phyloP scores from a whole-genome alignment of 2,888 invertebrate genomes.

The Mallateleia sp. region DNA sequence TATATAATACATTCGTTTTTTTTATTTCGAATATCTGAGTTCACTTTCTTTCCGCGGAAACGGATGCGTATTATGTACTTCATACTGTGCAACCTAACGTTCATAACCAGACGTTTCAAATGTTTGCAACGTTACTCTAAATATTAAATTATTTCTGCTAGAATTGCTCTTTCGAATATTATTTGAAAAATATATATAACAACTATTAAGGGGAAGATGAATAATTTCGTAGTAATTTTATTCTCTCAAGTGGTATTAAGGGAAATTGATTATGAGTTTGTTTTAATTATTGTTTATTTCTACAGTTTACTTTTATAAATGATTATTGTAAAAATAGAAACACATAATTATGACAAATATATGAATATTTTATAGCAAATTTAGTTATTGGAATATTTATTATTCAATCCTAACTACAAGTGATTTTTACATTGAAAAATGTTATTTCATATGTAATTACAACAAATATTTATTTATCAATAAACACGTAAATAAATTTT shows the following conservation, averaged over 20 bases:
- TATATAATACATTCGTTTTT: conserved; percentile 53
- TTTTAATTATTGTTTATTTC: neutral
- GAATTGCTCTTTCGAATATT: conserved; percentile 30
- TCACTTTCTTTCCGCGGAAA: conserved; percentile 39
- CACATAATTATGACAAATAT: too few relatives aligned
- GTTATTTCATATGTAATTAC: too few relatives aligned
- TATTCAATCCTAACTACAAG: too few relatives aligned
- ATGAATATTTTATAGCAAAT: too few relatives aligned
- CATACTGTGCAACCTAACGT: conserved; percentile 30
- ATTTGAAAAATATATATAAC: neutral
- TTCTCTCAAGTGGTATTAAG: neutral
- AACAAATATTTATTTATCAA: too few relatives aligned
- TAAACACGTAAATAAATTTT: too few relatives aligned
- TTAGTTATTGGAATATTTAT: too few relatives aligned
- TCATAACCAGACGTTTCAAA: conserved; percentile 32
- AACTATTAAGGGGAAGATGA: neutral
- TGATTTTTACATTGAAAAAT: too few relatives aligned
- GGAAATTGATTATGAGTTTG: neutral
- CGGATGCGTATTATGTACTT: conserved; percentile 47
- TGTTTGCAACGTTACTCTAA: conserved; percentile 32
- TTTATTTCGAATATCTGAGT: conserved; percentile 49
- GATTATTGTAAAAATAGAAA: too few relatives aligned
- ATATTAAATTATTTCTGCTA: conserved; percentile 36
- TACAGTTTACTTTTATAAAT: too few relatives aligned
- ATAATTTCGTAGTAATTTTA: conserved; percentile 33